phyloP scores from a whole-genome alignment of 2,888 invertebrate genomes.

The Thymelicus acteon region DNA sequence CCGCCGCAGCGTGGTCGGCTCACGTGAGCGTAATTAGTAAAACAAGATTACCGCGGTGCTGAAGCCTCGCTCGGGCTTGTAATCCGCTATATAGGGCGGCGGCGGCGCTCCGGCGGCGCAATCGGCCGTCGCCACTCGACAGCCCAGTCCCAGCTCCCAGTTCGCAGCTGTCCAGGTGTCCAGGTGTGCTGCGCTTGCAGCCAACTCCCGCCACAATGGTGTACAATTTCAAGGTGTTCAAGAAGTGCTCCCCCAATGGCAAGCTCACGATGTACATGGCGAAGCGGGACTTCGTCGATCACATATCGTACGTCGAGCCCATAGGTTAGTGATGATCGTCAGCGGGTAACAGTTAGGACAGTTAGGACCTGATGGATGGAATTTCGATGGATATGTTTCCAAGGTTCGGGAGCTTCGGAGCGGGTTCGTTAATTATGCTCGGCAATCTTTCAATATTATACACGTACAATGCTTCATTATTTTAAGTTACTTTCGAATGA shows the following conservation, averaged over 20 bases:
- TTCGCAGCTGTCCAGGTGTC: not conserved
- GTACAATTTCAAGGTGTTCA: conserved; percentile 95
- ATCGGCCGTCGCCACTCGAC: conserved; percentile 35
- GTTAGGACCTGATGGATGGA: too few species aligned
- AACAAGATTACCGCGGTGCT: conserved; percentile 62
- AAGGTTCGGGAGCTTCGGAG: too few species aligned
- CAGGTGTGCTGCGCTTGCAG: not conserved
- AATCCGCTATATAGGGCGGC: conserved; percentile 68
- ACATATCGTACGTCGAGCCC: conserved; percentile 93
- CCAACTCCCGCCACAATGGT: conserved; percentile 86
- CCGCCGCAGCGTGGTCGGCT: conserved; percentile 27
- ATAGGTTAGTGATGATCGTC: conserved; percentile 86
- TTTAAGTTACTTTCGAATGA: too few species aligned
- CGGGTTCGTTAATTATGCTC: too few species aligned
- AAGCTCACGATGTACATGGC: conserved; percentile 94
- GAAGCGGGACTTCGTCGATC: conserved; percentile 94
- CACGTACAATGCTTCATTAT: too few species aligned
- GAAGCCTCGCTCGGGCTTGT: conserved; percentile 67
- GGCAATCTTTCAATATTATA: too few species aligned
- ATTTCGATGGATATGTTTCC: too few species aligned
- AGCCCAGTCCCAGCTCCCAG: conserved; percentile 35
- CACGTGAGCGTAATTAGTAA: conserved; percentile 63
- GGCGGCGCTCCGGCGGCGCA: conserved; percentile 15
- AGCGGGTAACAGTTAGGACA: not conserved
- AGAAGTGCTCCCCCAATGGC: conserved; percentile 95